phyloP scores from a whole-genome alignment of 2,888 invertebrate species.

The Watsonalla cultraria region DNA sequence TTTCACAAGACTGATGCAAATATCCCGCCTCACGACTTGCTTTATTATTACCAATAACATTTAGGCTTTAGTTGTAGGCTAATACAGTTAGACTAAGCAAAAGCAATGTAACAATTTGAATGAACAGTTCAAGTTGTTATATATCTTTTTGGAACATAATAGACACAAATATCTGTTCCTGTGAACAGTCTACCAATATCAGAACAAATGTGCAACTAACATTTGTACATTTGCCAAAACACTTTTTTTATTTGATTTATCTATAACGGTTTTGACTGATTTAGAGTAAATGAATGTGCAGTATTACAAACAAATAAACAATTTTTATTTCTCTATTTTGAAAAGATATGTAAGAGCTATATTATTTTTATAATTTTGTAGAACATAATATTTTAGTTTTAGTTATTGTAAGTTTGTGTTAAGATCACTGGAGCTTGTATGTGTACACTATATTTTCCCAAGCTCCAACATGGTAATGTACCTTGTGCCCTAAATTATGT shows the following conservation, averaged over 20 bases:
- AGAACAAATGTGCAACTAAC: slow-evolving; percentile 34
- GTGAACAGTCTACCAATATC: slow-evolving; percentile 36
- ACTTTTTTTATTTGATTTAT: slow-evolving; percentile 45
- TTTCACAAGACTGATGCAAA: slow-evolving; percentile 79
- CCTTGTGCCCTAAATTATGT: slow-evolving; percentile 41
- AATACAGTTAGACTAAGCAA: slow-evolving; percentile 43
- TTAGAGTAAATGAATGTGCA: slow-evolving; percentile 71
- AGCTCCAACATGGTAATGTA: slow-evolving; percentile 34
- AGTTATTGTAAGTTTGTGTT: slow-evolving; percentile 34
- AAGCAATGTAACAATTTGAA: slow-evolving; percentile 49
- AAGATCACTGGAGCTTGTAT: slow-evolving; percentile 42
- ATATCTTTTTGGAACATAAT: slow-evolving; percentile 23
- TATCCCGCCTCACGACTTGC: slow-evolving; percentile 79
- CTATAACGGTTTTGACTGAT: slow-evolving; percentile 68
- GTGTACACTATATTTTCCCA: slow-evolving; percentile 35
- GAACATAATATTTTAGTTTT: slow-evolving; percentile 44
- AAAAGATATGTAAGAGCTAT: slow-evolving; percentile 55
- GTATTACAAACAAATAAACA: slow-evolving; percentile 65
- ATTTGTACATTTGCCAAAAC: slow-evolving; percentile 33
- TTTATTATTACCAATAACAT: slow-evolving; percentile 78
- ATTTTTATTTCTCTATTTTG: slow-evolving; percentile 70
- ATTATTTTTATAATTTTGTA: slow-evolving; percentile 69
- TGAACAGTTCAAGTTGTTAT: slow-evolving; percentile 44
- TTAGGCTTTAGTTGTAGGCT: slow-evolving; percentile 67
- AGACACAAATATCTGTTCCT: slow-evolving; percentile 33